Conservation (phyloP, 1,140 invertebrate genomes). For the Pentalonia nigronervosa region DNA sequence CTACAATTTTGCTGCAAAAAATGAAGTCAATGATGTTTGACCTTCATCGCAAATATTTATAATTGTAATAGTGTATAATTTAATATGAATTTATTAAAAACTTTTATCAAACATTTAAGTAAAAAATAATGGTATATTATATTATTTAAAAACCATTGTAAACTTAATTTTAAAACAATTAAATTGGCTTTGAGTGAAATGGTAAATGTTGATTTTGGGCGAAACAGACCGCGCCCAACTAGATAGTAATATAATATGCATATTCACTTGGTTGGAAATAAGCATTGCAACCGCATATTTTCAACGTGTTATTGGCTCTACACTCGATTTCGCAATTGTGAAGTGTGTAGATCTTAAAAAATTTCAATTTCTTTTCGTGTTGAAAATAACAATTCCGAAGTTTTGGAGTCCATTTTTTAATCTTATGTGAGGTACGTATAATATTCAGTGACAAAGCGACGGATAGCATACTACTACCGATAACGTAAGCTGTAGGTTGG, state of each 20-base stretch:
- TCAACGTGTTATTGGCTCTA: conserved; percentile 62
- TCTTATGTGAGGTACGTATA: neutral
- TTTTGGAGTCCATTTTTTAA: conserved; percentile 57
- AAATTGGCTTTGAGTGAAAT: no score
- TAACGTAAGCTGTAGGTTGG: conserved; percentile 30
- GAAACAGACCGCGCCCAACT: no score
- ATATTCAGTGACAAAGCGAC: neutral
- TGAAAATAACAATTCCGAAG: conserved; percentile 69
- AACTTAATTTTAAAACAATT: no score
- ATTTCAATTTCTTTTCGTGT: conserved; percentile 70
- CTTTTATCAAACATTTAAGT: no score
- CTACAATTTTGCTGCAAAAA: no score
- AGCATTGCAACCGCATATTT: conserved; percentile 57
- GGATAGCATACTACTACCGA: neutral
- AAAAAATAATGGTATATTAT: no score
- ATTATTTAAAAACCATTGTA: no score
- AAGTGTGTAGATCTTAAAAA: conserved; percentile 68
- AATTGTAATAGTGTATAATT: no score
- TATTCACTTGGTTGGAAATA: conserved; percentile 59
- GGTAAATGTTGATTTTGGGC: no score
- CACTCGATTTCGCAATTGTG: conserved; percentile 65
- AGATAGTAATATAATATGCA: neutral
- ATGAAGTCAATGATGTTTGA: no score
- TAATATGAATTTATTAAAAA: no score
- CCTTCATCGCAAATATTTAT: no score